Percentiles rank a stretch among this genome's conserved stretches.
phyloP scores from a whole-genome alignment of 1,140 invertebrate species.

The Brachionus rotundiformis region DNA sequence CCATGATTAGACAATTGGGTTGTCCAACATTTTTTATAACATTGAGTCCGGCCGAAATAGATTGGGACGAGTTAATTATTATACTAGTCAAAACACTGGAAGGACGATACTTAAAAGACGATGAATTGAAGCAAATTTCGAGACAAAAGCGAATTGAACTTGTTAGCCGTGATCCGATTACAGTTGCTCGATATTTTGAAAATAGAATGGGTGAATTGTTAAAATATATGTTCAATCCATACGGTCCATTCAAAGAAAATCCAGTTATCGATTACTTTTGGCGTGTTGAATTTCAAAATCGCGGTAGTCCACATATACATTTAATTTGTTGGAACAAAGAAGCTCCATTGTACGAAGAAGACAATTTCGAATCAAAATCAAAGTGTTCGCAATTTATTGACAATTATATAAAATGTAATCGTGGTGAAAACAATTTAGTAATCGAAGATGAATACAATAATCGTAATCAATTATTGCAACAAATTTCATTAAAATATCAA shows the following conservation, averaged over 20 bases:
- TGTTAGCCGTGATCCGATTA: not conserved
- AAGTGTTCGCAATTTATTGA: not conserved
- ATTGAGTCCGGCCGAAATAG: slow-evolving; percentile 4
- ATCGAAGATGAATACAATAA: not conserved
- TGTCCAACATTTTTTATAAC: slow-evolving; percentile 6
- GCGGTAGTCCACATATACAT: not conserved
- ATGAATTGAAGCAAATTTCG: too few species aligned
- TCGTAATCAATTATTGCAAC: not conserved
- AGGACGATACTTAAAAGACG: too few species aligned
- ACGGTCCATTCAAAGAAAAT: not conserved
- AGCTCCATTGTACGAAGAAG: not conserved
- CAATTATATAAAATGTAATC: not conserved
- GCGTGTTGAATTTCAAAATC: slow-evolving; percentile 1
- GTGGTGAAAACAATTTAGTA: not conserved
- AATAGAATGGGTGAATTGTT: slow-evolving; percentile 14
- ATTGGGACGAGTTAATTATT: not conserved
- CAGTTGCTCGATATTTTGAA: not conserved
- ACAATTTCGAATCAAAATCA: not conserved
- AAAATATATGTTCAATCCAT: not conserved
- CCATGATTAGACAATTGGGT: not conserved
- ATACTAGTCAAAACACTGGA: not conserved
- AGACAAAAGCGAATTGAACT: too few species aligned
- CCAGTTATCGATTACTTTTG: not conserved
- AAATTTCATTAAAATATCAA: not conserved
- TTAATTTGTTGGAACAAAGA: not conserved